A percentile compares a stretch with the other conserved stretches of the same genome.
Conservation (phyloP, 2,797 vertebrate species). For the Sebastes taczanowskii region DNA sequence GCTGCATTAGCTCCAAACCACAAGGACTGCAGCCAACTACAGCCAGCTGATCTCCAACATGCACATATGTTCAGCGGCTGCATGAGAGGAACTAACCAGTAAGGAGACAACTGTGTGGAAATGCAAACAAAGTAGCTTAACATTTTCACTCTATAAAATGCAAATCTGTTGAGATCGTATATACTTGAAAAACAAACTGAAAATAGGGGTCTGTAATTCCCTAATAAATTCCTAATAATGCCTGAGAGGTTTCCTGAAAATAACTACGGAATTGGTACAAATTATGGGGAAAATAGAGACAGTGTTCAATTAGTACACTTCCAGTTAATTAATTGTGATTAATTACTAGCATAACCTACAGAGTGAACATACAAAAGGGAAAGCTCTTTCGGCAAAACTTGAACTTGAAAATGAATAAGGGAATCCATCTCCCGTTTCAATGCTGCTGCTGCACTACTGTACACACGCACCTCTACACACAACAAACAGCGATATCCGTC, state of each 20-base stretch:
- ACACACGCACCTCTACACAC: too few relatives aligned
- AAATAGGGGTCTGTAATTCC: not conserved
- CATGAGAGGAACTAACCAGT: not conserved
- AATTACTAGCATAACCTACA: not conserved
- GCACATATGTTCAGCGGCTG: not conserved
- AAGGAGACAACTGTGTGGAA: not conserved
- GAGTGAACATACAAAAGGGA: not conserved
- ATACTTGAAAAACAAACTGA: not conserved
- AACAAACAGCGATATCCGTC: too few relatives aligned
- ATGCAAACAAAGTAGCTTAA: not conserved
- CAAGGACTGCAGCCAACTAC: not conserved
- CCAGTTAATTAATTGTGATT: not conserved
- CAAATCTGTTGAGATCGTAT: not conserved
- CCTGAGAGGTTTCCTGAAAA: not conserved
- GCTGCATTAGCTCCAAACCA: not conserved
- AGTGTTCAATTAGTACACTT: not conserved
- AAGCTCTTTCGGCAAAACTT: not conserved
- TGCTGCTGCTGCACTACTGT: too few relatives aligned
- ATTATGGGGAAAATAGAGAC: not conserved
- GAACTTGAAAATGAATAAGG: not conserved
- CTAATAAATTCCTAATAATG: not conserved
- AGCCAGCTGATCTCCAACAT: conserved; percentile 9
- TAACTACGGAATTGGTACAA: not conserved
- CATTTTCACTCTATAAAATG: not conserved
- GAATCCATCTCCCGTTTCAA: not conserved